Conservation (phyloP, 2,888 invertebrate species). For the Dascillus cervinus region DNA sequence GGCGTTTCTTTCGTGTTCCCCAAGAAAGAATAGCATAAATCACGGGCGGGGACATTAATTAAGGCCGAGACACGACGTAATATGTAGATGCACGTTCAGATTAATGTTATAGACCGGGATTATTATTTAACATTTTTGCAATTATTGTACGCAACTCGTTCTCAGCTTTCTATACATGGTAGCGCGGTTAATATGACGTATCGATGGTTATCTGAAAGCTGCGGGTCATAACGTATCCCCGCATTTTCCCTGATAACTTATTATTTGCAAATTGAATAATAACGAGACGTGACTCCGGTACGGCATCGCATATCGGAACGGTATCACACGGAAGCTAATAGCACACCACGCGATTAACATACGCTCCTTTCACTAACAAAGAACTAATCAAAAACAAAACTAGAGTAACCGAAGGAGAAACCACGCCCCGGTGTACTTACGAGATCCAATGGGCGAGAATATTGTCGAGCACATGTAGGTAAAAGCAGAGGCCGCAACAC, state of each 20-base stretch:
- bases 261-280: background rate
- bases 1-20: conserved; percentile 19
- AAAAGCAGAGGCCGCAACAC: no score
- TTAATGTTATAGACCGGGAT: conserved; percentile 29
- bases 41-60: conserved; percentile 40
- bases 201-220: conserved; percentile 22
- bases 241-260: conserved; percentile 1
- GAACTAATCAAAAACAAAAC: no score
- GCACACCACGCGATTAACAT: no score
- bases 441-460: no score
- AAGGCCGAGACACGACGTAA: conserved; percentile 38
- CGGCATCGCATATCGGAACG: no score
- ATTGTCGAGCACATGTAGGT: no score
- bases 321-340: no score
- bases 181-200: conserved; percentile 23
- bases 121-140: conserved; percentile 25
- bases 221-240: conserved; percentile 7
- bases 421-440: no score
- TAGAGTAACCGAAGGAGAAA: no score
- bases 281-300: background rate
- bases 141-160: conserved; percentile 16
- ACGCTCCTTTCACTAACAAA: no score
- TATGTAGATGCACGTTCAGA: conserved; percentile 39
- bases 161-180: conserved; percentile 22
- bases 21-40: conserved; percentile 37